Base-by-base conservation (phyloP, 1,140 invertebrate species). In the Sitodiplosis mosellana region DNA sequence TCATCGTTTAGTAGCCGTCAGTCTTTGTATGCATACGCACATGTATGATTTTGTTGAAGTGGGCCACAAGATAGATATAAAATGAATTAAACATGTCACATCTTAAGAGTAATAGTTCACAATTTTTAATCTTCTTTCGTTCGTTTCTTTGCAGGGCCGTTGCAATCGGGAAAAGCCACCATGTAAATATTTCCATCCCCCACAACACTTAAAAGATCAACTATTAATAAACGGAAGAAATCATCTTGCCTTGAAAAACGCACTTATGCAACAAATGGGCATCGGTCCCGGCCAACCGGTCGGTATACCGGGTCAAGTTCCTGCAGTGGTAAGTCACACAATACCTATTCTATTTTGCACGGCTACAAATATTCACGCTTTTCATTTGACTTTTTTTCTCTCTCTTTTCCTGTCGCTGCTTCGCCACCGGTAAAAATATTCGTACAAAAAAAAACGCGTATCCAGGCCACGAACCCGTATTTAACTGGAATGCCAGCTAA, bases 171-270 rank as follows among this genome's bases (percentile, higher is more conserved):
- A 99, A 70, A 98, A 99, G 66, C 95, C 95, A 52, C 95, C 95
- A 55, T 99, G 96, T 86, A 99, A 99, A 77, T 99, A 99, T 73
- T 94, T 99, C 70, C 95, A 99, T 75, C 94, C 93, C 53, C 95
- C 96, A 54, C 93, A 98, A 67, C 96, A 99, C 69, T 77, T 99
- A 54, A 96, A 98, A 75, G 95, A 99, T 73, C 95, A 99, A 74
- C 77, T 99, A 61, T 75, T 99, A 65, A 96, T 99, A 76, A 99
- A 99, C 73, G 96, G 96, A 50, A 79, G 93, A 59, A 98, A 99
- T 75, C 95, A 99, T 74, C 76, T 99, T 68, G 93, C 94, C 53
- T 70, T 99, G 64, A 96, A 96, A 72, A 93, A 93, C 71, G 88
- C 88, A 50, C 74, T 94, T 54, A 87, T 93, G 80, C 88, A 92